Base-by-base conservation (phyloP, 1,140 invertebrate species). In the Melitaea cinxia region DNA sequence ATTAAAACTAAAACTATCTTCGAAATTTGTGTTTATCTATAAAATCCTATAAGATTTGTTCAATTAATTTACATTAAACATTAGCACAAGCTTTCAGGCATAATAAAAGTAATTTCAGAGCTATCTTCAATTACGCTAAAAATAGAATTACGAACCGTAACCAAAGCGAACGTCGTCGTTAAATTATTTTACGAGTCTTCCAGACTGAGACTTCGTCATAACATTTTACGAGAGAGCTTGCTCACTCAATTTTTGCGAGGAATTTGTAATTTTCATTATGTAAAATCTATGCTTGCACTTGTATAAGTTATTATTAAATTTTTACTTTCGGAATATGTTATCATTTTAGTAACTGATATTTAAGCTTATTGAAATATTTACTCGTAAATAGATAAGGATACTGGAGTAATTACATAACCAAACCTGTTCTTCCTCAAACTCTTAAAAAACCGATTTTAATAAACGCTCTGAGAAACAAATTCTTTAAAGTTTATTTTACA, bases 121-220 rank as follows among this genome's bases (percentile, higher is more conserved):
- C 50, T 56, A 64, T 56, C 53, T 63, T 55, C 53, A 55, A 71
- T 71, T 68, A 60, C 26, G 33, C 59, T 65, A 63, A 74, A 68
- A 74, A 74, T 74, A 71, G 65, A 68, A 64, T 64, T 60, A 64
- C 61, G 47, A 28, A 53, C 53, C 61, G 63, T 59, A 64, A 56
- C 62, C 42, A 63, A 64, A 37, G 54, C 54, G 56, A 71, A 54
- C 60, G 68, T 42, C 45, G 69, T 63, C 72, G 72, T 71, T 71
- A 74, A 68, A 45, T 59, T 60, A 35, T 60, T 72, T 68, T 68
- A 68, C 54, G 57, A 62, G 50, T 50, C 33, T 59, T 28, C 52
- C 39, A 64, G 69, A 65, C 58, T 63, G 54, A 52, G 60, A 12
- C 54, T 66, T 26, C 26, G 28, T 49, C 64, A 60, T 66, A 60